Conservation (phyloP, 2,113 vertebrate genomes). For the Tyrannus savana region DNA sequence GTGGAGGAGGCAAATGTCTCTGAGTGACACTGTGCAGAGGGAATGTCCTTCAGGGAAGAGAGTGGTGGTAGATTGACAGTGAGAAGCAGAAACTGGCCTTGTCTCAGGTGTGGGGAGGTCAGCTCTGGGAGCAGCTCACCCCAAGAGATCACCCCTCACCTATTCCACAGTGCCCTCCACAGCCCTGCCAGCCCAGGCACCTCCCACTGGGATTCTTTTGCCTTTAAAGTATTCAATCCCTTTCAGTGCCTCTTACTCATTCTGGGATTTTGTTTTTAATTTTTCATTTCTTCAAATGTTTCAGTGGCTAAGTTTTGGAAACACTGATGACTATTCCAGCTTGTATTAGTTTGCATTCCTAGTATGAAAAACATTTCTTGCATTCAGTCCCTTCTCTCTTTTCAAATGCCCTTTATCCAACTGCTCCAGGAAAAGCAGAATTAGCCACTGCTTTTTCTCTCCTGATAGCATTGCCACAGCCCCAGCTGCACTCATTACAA, state of each 20-base stretch:
- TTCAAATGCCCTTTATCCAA: neutral
- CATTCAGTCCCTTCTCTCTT: neutral
- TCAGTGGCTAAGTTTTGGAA: neutral
- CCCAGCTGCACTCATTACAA: neutral
- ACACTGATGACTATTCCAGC: neutral
- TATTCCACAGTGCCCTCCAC: neutral
- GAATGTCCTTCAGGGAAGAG: neutral
- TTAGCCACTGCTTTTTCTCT: neutral
- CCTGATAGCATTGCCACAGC: neutral
- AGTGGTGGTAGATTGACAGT: fast-evolving
- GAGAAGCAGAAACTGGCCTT: fast-evolving
- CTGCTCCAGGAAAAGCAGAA: neutral
- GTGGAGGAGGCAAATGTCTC: neutral
- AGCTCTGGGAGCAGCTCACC: neutral
- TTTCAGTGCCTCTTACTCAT: neutral
- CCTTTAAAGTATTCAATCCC: neutral
- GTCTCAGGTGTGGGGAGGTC: fast-evolving
- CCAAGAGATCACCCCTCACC: neutral
- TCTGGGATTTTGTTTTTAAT: neutral
- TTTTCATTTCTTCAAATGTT: neutral
- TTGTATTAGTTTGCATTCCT: neutral
- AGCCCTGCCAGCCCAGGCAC: neutral
- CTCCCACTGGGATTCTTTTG: neutral
- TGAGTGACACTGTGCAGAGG: fast-evolving
- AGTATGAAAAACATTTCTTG: neutral